Base-by-base conservation (phyloP, 92 coral and sea anemone genomes). In the Siderastrea siderea region DNA sequence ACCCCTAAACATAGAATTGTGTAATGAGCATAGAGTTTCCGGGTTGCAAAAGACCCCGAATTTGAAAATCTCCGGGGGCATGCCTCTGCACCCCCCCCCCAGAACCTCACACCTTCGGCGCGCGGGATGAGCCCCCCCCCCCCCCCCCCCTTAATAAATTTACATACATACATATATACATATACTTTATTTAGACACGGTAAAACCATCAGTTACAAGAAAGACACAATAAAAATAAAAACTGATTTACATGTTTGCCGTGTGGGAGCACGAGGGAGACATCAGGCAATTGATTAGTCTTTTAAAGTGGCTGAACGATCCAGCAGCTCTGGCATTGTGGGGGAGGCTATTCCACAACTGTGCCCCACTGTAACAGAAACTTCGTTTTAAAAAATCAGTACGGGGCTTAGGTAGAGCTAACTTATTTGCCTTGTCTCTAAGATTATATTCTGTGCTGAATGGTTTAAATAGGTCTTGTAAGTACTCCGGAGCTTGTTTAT, bases 241-340 rank as follows among this genome's bases (percentile, higher is more conserved):
- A 60, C 65, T 14, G 65, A 3, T 79, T 79, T 79, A 79, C 70
- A 79, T 59, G 49, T 38, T 57, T 66, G 84, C 84, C 84, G 84
- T 59, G 84, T 66, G 68, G 70, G 65, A 50, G 9, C 1, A 13
- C 51, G 69, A 16, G 1, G 26, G 6, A 16, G 14, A 10, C 4
- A 62, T 60, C 13, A 79, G 52, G 7, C 47, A 1, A 15, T 81
- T 73, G n/a, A 81, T 47, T 19, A 14, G 12, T 7, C 71, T 68
- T 46, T 68, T 81, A 47, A 68, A 67, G 9, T 65, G 59, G n/a
- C 8, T 43, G 2, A 81, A 3, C n/a, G 1, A 45, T 6, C 13
- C 46, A 44, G 19, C 50, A 15, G 5, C 14, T 81, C 75, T 60
- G 16, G 11, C 38, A 45, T 7, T 68, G 17, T n/a, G 77, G 11